Evolutionary conservation across 53 echinoderm and acorn worm genomes (phyloP).

Genomic region (Holothuria leucospilota): DNA sequence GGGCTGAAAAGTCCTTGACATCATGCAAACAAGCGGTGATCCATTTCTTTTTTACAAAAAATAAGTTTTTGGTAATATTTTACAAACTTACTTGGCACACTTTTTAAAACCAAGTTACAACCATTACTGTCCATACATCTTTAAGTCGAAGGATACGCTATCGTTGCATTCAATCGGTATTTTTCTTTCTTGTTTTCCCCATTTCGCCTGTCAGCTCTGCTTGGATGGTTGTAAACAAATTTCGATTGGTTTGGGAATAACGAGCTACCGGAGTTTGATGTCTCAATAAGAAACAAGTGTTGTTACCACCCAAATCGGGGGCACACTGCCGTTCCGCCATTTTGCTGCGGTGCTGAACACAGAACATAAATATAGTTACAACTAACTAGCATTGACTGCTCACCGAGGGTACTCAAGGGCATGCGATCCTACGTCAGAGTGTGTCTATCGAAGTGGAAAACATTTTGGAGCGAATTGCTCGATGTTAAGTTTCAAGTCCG

Average conservation of each 20-base stretch:
- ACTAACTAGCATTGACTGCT: conserved; percentile 34
- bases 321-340: conserved; percentile 40
- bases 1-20: too few relatives aligned
- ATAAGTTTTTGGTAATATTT: too few relatives aligned
- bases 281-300: conserved; percentile 45
- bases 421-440: background rate
- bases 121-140: background rate
- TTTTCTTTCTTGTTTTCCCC: conserved; percentile 33
- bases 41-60: too few relatives aligned
- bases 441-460: too few relatives aligned
- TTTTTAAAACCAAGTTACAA: too few relatives aligned
- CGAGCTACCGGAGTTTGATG: conserved; percentile 19
- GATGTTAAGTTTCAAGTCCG: too few relatives aligned
- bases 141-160: conserved; percentile 34
- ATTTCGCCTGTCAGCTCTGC: conserved; percentile 44
- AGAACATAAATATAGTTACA: conserved; percentile 26
- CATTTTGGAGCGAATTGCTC: too few relatives aligned
- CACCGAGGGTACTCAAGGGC: conserved; percentile 35
- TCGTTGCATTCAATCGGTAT: conserved; percentile 33
- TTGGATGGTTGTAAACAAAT: conserved; percentile 38
- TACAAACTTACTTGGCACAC: too few relatives aligned
- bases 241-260: conserved; percentile 49
- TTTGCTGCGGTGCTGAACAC: conserved; percentile 30
- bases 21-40: too few relatives aligned
- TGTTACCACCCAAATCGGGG: conserved; percentile 40